phyloP scores from a whole-genome alignment of 2,797 vertebrate genomes.

The Columba guinea region DNA sequence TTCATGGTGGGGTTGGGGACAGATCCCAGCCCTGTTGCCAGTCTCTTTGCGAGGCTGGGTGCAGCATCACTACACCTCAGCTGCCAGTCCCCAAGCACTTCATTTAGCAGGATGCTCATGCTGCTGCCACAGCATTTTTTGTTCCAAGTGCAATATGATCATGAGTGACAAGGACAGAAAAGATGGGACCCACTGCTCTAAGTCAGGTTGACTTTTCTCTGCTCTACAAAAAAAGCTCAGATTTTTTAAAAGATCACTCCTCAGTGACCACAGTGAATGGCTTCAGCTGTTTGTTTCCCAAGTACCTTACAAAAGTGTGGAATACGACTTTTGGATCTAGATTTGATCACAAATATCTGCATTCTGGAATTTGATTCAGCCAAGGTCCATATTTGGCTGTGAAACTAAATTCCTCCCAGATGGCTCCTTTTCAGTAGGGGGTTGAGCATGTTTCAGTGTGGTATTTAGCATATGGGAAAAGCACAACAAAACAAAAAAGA shows the following conservation, averaged over 20 bases:
- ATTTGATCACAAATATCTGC: background rate
- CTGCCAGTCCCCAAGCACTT: fast-evolving
- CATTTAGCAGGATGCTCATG: background rate
- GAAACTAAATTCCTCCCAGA: background rate
- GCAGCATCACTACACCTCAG: background rate
- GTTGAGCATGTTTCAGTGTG: background rate
- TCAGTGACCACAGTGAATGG: background rate
- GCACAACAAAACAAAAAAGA: background rate
- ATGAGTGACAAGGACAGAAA: background rate
- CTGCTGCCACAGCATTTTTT: fast-evolving
- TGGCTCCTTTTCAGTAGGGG: background rate
- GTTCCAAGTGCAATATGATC: background rate
- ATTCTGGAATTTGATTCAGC: background rate
- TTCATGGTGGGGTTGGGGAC: fast-evolving
- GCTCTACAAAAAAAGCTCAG: background rate
- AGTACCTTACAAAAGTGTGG: background rate
- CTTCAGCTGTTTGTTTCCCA: background rate
- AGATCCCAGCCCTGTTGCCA: background rate
- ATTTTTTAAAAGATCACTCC: background rate
- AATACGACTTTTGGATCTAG: background rate
- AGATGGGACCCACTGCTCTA: background rate
- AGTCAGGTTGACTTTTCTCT: background rate
- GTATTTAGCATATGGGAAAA: background rate
- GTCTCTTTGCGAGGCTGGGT: background rate
- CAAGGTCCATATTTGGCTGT: background rate